Percentiles rank a stretch among this genome's conserved stretches.
Evolutionary conservation across 2,113 vertebrate species (phyloP).

Genomic region (Corythornis cristatus): DNA sequence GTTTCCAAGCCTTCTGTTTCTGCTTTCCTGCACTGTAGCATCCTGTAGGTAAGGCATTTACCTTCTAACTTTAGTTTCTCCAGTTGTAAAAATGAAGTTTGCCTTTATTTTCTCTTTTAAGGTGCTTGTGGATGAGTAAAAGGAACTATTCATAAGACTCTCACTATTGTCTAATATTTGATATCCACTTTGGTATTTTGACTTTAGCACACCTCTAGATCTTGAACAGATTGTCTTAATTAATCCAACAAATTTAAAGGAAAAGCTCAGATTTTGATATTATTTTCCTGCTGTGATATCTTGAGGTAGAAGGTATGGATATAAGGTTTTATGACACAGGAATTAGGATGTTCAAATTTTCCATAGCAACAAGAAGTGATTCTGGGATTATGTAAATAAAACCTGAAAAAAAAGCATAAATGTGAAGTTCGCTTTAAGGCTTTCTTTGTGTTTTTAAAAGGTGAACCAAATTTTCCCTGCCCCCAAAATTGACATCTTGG

Average conservation of each 20-base stretch:
- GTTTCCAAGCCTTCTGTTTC: not conserved
- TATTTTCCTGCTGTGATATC: not conserved
- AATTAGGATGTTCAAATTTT: not conserved
- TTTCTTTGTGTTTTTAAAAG: not conserved
- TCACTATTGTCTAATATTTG: not conserved
- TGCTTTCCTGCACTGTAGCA: not conserved
- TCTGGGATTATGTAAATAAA: not conserved
- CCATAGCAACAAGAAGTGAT: not conserved
- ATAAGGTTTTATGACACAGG: not conserved
- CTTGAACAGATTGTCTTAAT: not conserved
- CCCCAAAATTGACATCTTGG: not conserved
- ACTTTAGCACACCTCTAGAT: not conserved
- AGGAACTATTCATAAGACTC: not conserved
- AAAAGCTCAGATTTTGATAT: not conserved
- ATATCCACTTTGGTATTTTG: not conserved
- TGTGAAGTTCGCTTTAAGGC: not conserved
- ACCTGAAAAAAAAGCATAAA: not conserved
- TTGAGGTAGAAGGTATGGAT: not conserved
- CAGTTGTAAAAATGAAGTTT: not conserved
- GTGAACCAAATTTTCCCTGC: not conserved
- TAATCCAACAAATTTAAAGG: not conserved
- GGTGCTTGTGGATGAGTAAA: not conserved
- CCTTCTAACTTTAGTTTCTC: not conserved
- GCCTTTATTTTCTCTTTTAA: not conserved
- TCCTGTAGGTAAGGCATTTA: not conserved